Base-by-base conservation (phyloP, 2,888 invertebrate species). In the Andrena hattorfiana region DNA sequence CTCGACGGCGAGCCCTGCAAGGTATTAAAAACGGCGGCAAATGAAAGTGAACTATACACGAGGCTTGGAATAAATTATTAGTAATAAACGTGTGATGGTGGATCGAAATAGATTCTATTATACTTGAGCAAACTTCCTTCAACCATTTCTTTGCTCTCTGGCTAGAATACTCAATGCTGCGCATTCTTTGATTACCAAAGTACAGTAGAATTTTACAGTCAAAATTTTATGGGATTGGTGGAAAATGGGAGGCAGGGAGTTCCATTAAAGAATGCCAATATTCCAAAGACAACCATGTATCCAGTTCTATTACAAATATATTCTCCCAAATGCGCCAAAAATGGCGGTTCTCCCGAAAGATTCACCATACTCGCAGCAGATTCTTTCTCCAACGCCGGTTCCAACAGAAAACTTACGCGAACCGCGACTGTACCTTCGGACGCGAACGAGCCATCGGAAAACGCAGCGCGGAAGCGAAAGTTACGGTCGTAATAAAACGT, bases 401-500 rank as follows among this genome's bases (percentile, higher is more conserved):
- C 20, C 7, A 20, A 51, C 20, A 8, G 51, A 51, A 20, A 51
- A 51, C 20, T 20, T 51, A 51, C 2, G 7, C 8, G 8, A 62
- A 32, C 28, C n/a, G 7, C 28, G 28, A 8, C 28, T 60, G 28
- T 7, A n/a, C 7, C 30, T 28, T 26, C 16, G 7, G 48, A 48
- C 13, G 26, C 30, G 30, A 16, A 20, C 1, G 42, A 54, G 6
- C 23, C 13, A 20, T 13, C 30, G 42, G 20, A 16, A 66, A 66
- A 20, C 30, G 35, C 35, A 49, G 35, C 51, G 16, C 13, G 35
- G 20, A 10, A 32, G 28, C 30, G 42, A 32, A 63, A 30, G 64
- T 59, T 30, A 49, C 64, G 28, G 20, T 2, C 28, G 20, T 48
- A 35, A 72, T 72, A 49, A 59, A 77, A 66, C 59, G 59, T 59